phyloP scores from a whole-genome alignment of 2,888 invertebrate species.

The Ferdinandea cuprea region DNA sequence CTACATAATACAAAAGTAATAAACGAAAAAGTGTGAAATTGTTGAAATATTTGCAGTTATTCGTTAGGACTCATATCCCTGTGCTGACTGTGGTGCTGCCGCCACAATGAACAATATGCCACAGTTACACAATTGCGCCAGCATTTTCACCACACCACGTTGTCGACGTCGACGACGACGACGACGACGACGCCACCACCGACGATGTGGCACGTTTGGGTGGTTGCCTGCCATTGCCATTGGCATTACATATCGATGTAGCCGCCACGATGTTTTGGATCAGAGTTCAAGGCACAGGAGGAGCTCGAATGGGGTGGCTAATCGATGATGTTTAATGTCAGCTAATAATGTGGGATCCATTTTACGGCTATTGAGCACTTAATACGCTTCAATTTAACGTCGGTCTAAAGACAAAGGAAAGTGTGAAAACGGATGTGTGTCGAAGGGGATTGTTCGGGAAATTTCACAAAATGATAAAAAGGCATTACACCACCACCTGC shows the following conservation, averaged over 20 bases:
- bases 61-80: constrained; percentile 31
- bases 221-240: neutral
- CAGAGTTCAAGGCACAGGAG: constrained; percentile 5
- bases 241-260: constrained; percentile 14
- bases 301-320: constrained; percentile 33
- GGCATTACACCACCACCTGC: neutral
- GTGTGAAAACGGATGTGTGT: constrained; percentile 32
- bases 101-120: constrained; percentile 37
- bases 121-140: constrained; percentile 16
- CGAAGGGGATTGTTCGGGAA: neutral
- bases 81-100: constrained; percentile 22
- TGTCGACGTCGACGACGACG: no score
- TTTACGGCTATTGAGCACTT: constrained; percentile 50
- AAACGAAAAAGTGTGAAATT: constrained; percentile 49
- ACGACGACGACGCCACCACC: no score
- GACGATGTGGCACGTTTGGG: neutral
- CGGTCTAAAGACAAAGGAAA: constrained; percentile 27
- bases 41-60: constrained; percentile 63
- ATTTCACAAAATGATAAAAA: constrained; percentile 37
- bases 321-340: constrained; percentile 60
- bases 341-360: constrained; percentile 38
- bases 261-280: constrained; percentile 9
- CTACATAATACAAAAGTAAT: constrained; percentile 6
- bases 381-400: constrained; percentile 44
- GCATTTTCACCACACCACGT: neutral